Base-by-base conservation (phyloP, 2,113 vertebrate genomes). In the Ammodytes marinus region DNA sequence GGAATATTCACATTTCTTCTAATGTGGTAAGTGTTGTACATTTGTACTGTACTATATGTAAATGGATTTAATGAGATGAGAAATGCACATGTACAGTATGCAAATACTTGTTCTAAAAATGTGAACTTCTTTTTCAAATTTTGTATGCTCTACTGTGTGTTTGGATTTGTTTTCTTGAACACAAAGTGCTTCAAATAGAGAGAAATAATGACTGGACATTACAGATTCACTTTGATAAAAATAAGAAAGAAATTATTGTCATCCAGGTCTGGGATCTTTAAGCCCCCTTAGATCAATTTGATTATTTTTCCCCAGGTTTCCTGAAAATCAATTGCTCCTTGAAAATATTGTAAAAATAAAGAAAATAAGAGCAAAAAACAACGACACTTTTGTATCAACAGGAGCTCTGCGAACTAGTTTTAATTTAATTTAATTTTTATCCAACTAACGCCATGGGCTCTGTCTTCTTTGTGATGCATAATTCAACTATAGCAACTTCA, bases 51-150 rank as follows among this genome's bases (percentile, higher is more conserved):
- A 27, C 27, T 61, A 11, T 60, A 59, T 75, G 54, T 84, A 35
- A 59, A 69, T 83, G 58, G 52, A 60, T 89, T 91, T 82, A 47
- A 84, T 67, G 46, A 46, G n/a, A 69, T 67, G 13, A 70, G 57
- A 57, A 75, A 80, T 87, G 72, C 90, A 76, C 64, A 63, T 64
- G 80, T 89, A 81, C 35, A 57, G 75, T 78, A 85, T 87, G 80
- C 80, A 86, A 89, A 77, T 81, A 68, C 68, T 59, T 63, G 46
- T 86, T 67, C 47, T 69, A 71, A 68, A 74, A 77, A 84, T 77
- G 54, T 74, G n/a, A 57, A 19, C 13, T 64, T 27, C 27, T 27
- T 27, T 47, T 68, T 60, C 46, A 54, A 39, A 77, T 55, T 66
- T 71, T 12, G 53, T 27, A 27, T 27, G 27, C 27, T 27, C 27